Percentiles rank a stretch among this genome's conserved stretches.
phyloP scores from a whole-genome alignment of 2,797 vertebrate species.

The Orientallactaga sibirica region DNA sequence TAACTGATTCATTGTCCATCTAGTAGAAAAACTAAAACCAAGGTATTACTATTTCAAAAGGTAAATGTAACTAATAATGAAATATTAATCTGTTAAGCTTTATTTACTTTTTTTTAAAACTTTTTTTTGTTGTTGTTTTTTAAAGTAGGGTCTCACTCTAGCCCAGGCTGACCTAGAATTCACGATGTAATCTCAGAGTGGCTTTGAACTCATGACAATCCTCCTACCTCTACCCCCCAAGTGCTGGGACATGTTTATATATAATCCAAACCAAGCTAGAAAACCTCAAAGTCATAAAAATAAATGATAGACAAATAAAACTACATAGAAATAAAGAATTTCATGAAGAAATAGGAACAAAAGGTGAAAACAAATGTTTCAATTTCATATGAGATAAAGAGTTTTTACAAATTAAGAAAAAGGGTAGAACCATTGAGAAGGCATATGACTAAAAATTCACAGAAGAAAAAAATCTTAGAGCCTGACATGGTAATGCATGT shows the following conservation, averaged over 20 bases:
- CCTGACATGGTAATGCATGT: too few relatives aligned
- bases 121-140: too few relatives aligned
- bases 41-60: not conserved
- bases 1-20: not conserved
- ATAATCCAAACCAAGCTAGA: not conserved
- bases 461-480: not conserved
- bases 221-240: too few relatives aligned
- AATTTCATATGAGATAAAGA: constrained; percentile 2
- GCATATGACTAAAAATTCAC: not conserved
- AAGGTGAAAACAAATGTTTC: not conserved
- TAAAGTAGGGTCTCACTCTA: too few relatives aligned
- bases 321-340: constrained; percentile 5
- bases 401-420: not conserved
- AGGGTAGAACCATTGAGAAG: constrained; percentile 19
- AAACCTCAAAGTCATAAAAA: constrained; percentile 21
- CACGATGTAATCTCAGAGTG: too few relatives aligned
- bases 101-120: not conserved
- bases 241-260: not conserved
- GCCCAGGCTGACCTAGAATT: too few relatives aligned
- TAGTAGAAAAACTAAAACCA: constrained; percentile 23
- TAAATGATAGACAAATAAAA: not conserved
- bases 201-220: too few relatives aligned
- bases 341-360: constrained; percentile 30
- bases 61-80: constrained; percentile 48
- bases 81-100: not conserved